Percentiles rank a stretch among this genome's conserved stretches.
Conservation (phyloP, 92 coral and sea anemone species). For the Paramuricea clavata region DNA sequence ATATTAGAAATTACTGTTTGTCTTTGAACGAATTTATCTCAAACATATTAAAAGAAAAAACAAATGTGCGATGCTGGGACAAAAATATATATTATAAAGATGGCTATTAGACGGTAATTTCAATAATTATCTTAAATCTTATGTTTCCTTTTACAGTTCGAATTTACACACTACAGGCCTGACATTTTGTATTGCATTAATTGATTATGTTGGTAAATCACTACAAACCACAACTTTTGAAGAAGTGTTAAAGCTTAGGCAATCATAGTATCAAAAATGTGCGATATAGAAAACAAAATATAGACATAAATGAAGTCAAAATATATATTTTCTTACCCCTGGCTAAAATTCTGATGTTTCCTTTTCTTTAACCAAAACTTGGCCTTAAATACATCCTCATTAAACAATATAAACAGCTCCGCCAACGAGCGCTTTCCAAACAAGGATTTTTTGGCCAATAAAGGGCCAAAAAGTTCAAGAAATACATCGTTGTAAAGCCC, state of each 20-base stretch:
- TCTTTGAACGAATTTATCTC: neutral
- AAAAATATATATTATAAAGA: neutral
- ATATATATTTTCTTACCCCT: neutral
- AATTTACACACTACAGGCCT: constrained; percentile 7
- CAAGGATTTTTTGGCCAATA: neutral
- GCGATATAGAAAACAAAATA: neutral
- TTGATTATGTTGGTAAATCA: neutral
- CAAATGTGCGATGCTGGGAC: neutral
- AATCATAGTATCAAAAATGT: constrained; percentile 1
- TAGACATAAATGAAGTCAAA: neutral
- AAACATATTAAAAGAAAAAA: neutral
- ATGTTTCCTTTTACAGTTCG: neutral
- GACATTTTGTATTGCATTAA: constrained; percentile 9
- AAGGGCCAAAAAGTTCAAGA: neutral
- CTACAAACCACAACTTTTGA: neutral
- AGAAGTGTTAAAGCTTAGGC: neutral
- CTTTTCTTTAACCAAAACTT: neutral
- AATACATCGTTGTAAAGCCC: constrained; percentile 4
- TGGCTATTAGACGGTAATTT: neutral
- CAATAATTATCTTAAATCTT: neutral
- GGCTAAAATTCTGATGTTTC: constrained; percentile 10
- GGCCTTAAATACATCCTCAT: neutral
- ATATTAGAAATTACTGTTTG: neutral
- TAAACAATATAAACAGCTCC: neutral
- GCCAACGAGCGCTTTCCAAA: neutral